Evolutionary conservation across 2,888 invertebrate species (phyloP), one percentile per base, ranked within the genome.

Genomic region (Ichneumoninae sp.): DNA sequence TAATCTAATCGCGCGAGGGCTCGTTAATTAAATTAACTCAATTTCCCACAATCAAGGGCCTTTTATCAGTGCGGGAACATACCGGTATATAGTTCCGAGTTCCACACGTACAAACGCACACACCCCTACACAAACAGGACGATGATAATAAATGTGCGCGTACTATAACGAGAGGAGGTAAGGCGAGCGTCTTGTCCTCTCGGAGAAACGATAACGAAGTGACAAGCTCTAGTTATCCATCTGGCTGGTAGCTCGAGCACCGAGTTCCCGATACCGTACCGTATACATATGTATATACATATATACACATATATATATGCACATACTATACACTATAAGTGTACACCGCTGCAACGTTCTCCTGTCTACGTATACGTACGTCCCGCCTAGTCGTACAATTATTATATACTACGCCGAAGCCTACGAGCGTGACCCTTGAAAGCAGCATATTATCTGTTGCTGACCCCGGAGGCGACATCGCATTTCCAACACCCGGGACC

Each of bases 391-490:
- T 68, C 69, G 70, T 78, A 70, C 70, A 78, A 78, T 78, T 78
- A 78, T 78, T 70, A 70, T 70, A 69, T 30, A 78, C 78, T 7
- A 63, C 60, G 54, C 66, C 82, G 77, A 54, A 78, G 70, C 77
- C 83, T 79, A 84, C 75, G 73, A 73, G 80, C 79, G 81, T 85
- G 83, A 80, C 85, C 83, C 83, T 75, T 83, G 80, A 85, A 81
- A 86, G 79, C 82, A 71, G 79, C 81, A 84, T 82, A 88, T 88
- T 88, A 88, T 88, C 85, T 85, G 83, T 71, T 87, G 40, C 63
- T 81, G 81, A 81, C 75, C 75, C 81, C 87, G 65, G 85, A 82
- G 87, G 88, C 85, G 88, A 88, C 88, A 85, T 88, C 71, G 83
- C 69, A 85, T 85, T 87, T 88, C 86, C 82, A 88, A 88, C 87